phyloP scores from a whole-genome alignment of 1,140 invertebrate species.

The Cherax quadricarinatus region DNA sequence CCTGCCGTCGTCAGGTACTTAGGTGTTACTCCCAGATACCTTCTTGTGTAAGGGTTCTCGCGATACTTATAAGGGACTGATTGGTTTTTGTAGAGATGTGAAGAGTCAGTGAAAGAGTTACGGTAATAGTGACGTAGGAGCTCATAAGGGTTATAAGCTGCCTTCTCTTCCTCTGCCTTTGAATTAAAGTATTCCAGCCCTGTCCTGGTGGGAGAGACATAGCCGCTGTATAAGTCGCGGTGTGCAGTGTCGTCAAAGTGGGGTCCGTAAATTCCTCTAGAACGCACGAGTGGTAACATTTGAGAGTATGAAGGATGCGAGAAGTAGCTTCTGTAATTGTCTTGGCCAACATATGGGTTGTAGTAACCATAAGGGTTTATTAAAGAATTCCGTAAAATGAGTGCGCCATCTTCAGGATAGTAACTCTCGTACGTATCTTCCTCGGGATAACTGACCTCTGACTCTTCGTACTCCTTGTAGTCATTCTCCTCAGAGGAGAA shows the following conservation, averaged over 20 bases:
- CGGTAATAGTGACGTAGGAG: conserved; percentile 47
- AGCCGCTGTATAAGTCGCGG: not conserved
- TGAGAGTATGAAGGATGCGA: not conserved
- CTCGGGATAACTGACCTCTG: not conserved
- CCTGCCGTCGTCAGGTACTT: conserved; percentile 29
- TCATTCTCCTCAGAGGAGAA: conserved; percentile 43
- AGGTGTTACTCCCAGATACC: conserved; percentile 34
- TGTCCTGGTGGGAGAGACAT: not conserved
- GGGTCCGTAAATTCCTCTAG: conserved; percentile 9
- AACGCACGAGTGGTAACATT: not conserved
- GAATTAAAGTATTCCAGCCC: conserved; percentile 27
- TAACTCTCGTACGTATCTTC: not conserved
- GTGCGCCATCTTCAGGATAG: not conserved
- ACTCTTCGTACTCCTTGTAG: not conserved
- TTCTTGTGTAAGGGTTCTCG: conserved; percentile 53
- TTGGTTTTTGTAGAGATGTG: conserved; percentile 10
- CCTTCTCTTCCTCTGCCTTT: conserved; percentile 13
- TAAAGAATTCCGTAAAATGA: not conserved
- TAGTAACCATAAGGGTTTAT: not conserved
- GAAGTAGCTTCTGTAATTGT: conserved; percentile 3
- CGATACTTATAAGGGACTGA: conserved; percentile 1
- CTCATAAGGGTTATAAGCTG: conserved; percentile 49
- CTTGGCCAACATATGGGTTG: not conserved
- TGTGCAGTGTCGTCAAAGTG: conserved; percentile 19
- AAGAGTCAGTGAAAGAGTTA: conserved; percentile 29